These are phyloP conservation scores for Meles meles DNA, from an alignment of 2,113 vertebrate genomes.

Conservation along the genomic window DNA sequence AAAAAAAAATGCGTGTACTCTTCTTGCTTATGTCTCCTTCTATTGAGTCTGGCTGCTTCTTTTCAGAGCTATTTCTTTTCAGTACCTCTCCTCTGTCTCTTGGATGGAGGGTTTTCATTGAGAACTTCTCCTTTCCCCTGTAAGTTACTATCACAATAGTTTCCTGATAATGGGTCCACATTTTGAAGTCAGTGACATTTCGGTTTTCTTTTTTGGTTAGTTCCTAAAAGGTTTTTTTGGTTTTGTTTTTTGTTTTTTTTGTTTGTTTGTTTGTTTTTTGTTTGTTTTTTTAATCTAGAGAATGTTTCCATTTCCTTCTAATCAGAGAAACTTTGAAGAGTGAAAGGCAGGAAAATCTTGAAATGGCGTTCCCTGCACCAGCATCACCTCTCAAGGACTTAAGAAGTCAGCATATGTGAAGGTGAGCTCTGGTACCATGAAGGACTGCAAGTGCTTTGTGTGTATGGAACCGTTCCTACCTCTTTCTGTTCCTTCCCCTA, in stretches of 20 bases:
- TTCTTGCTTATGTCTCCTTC: not conserved
- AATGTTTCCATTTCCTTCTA: not conserved
- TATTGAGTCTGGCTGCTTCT: not conserved
- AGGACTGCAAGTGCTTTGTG: not conserved
- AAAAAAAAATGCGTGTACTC: accelerated
- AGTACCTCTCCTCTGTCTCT: not conserved
- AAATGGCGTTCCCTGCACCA: accelerated
- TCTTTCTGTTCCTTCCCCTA: not conserved
- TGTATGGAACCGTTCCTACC: accelerated
- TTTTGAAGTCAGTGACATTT: not conserved
- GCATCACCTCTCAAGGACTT: not conserved
- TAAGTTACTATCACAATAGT: not conserved
- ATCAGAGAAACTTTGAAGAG: not conserved
- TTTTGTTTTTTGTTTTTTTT: too few relatives aligned
- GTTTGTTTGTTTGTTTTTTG: too few relatives aligned
- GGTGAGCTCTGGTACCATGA: accelerated
- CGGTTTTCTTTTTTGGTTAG: not conserved
- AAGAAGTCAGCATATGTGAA: too few relatives aligned
- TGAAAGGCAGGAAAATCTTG: not conserved
- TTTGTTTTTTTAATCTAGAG: not conserved
- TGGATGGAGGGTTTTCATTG: not conserved
- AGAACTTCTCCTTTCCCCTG: not conserved
- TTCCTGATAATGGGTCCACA: not conserved
- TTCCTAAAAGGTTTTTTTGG: not conserved
- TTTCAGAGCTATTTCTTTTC: not conserved